Evolutionary conservation across 2,797 vertebrate genomes (phyloP).

Genomic region (Tragelaphus eurycerus): DNA sequence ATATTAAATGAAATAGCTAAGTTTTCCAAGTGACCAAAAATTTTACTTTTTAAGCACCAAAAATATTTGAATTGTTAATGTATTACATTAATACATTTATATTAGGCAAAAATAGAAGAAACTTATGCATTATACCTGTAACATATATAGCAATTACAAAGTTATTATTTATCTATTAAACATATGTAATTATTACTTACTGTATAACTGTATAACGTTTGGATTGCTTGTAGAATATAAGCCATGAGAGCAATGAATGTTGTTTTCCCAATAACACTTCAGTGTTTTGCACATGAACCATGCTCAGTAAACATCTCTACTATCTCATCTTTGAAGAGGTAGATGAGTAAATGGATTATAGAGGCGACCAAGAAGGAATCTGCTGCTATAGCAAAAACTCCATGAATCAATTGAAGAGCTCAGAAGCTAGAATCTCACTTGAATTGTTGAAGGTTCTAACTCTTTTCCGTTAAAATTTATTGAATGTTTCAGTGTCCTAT

Average conservation of each 20-base stretch:
- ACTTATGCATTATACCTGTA: background rate
- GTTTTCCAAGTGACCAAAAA: background rate
- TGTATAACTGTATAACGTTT: background rate
- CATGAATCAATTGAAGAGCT: background rate
- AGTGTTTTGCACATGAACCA: background rate
- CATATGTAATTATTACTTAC: background rate
- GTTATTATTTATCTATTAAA: background rate
- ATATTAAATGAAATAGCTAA: slow-evolving; percentile 31
- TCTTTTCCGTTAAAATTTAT: background rate
- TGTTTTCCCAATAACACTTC: background rate
- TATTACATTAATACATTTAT: slow-evolving; percentile 27
- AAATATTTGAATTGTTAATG: background rate
- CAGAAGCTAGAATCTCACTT: background rate
- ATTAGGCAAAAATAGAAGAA: slow-evolving; percentile 23
- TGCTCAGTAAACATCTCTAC: background rate
- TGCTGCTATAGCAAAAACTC: background rate
- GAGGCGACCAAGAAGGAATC: background rate
- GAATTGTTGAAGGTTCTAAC: background rate
- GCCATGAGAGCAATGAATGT: background rate
- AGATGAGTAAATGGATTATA: background rate
- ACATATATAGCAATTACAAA: slow-evolving; percentile 20
- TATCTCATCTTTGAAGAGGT: background rate
- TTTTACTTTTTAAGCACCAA: background rate
- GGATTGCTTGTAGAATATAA: background rate
- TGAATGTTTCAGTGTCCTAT: background rate